Percentiles rank a stretch among this genome's conserved stretches.
Conservation (phyloP, 1,140 invertebrate genomes). For the Tribolium castaneum region DNA sequence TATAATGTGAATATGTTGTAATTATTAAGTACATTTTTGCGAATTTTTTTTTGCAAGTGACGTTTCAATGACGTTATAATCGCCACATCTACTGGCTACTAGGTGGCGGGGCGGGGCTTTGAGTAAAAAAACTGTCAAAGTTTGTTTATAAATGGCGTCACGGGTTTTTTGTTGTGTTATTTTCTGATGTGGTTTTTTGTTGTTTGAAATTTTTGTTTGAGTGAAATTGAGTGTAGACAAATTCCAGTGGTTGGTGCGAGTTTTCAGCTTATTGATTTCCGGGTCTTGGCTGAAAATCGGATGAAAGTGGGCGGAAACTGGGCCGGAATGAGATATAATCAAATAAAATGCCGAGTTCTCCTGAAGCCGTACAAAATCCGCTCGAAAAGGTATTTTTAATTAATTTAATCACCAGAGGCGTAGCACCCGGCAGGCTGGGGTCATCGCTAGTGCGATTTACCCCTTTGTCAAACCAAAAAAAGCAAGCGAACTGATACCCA, state of each 20-base stretch:
- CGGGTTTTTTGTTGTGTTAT: neutral
- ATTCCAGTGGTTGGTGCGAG: neutral
- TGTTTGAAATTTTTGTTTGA: neutral
- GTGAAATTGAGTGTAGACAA: neutral
- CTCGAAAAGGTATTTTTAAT: neutral
- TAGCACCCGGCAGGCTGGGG: neutral
- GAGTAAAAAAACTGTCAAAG: neutral
- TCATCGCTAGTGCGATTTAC: no score
- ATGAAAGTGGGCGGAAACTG: neutral
- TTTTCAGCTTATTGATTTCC: neutral
- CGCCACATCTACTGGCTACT: neutral
- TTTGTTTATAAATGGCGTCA: slow-evolving; percentile 26
- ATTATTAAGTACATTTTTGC: neutral
- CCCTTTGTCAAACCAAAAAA: no score
- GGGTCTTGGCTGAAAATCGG: neutral
- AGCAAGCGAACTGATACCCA: no score
- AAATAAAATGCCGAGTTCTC: slow-evolving; percentile 8
- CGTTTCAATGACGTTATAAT: neutral
- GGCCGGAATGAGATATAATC: slow-evolving; percentile 4
- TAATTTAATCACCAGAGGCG: neutral
- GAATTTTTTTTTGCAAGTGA: neutral
- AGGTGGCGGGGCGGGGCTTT: neutral
- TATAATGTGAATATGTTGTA: neutral
- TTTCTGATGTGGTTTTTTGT: neutral
- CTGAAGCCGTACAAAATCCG: neutral